phyloP scores from a whole-genome alignment of 2,888 invertebrate species.

The Xylocampa areola region DNA sequence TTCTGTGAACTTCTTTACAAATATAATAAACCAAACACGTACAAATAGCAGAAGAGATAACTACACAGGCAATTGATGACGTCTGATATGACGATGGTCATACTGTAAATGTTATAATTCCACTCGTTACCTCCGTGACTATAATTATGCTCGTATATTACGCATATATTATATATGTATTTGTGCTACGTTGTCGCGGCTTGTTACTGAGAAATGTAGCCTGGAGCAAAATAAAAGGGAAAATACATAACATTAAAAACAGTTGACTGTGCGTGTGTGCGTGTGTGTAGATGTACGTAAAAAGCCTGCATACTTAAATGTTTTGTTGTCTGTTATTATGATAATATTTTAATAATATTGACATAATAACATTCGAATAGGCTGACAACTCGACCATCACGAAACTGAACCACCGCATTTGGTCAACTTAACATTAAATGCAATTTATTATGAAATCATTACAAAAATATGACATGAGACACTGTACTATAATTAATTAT shows the following conservation, averaged over 20 bases:
- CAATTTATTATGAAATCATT: constrained; percentile 7
- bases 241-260: background rate
- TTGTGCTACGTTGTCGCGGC: too few species aligned
- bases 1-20: constrained; percentile 2
- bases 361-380: background rate
- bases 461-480: constrained; percentile 33
- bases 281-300: background rate
- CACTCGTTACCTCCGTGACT: too few species aligned
- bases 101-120: too few species aligned
- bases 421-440: constrained; percentile 22
- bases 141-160: too few species aligned
- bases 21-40: background rate
- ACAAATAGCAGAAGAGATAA: constrained; percentile 3
- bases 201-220: too few species aligned
- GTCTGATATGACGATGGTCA: too few species aligned
- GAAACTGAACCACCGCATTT: too few species aligned
- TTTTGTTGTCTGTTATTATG: background rate
- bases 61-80: background rate
- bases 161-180: too few species aligned
- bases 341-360: too few species aligned
- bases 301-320: background rate
- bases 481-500: too few species aligned
- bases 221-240: too few species aligned
- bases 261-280: background rate
- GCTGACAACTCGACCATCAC: too few species aligned